Conservation (phyloP, 2,888 invertebrate genomes). For the Drosophila picticornis region DNA sequence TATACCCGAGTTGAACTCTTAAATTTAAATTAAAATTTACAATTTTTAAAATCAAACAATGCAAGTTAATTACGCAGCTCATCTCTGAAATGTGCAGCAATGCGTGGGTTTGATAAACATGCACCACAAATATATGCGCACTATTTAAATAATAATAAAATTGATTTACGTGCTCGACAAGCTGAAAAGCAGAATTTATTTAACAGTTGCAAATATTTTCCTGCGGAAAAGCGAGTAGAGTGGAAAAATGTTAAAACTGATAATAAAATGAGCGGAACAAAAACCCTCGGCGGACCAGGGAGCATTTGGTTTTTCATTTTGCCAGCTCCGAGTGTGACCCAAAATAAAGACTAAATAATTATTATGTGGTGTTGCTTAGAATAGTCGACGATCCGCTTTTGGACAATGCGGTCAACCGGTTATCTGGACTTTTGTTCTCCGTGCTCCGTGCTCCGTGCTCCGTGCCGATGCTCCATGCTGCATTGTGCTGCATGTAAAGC, state of each 20-base stretch:
- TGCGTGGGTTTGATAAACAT: slow-evolving; percentile 42
- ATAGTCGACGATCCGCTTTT: slow-evolving; percentile 13
- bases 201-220: slow-evolving; percentile 23
- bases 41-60: slow-evolving; percentile 14
- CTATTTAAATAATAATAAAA: slow-evolving; percentile 23
- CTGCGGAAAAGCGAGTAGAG: neutral
- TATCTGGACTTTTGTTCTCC: slow-evolving; percentile 42
- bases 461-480: neutral
- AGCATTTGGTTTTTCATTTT: slow-evolving; percentile 19
- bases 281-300: slow-evolving; percentile 8
- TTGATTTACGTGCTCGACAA: slow-evolving; percentile 28
- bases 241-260: slow-evolving; percentile 15
- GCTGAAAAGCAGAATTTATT: slow-evolving; percentile 42
- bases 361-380: slow-evolving; percentile 23
- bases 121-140: neutral
- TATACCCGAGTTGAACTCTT: neutral
- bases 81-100: slow-evolving; percentile 28
- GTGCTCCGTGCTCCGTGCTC: slow-evolving; percentile 16
- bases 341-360: slow-evolving; percentile 34
- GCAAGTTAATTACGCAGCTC: slow-evolving; percentile 20
- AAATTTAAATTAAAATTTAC: neutral
- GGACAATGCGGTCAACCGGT: slow-evolving; percentile 56
- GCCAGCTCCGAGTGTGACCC: slow-evolving; percentile 33
- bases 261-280: slow-evolving; percentile 19
- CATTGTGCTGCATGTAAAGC: neutral